A percentile compares a stretch with the other conserved stretches of the same genome.
phyloP scores from a whole-genome alignment of 1,140 invertebrate genomes.

The Bombus polaris region DNA sequence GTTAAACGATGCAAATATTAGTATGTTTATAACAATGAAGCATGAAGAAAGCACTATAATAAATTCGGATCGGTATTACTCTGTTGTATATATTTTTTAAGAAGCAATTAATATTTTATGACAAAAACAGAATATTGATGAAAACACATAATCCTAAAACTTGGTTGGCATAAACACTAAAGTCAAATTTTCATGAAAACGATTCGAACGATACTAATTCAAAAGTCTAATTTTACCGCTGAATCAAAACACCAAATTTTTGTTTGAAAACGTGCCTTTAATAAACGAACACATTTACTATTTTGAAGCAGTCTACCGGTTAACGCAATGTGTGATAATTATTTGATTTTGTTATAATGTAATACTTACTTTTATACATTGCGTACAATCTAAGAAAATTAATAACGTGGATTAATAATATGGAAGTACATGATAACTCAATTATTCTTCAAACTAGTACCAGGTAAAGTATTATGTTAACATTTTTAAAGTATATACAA shows the following conservation, averaged over 20 bases:
- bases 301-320: neutral
- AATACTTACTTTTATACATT: neutral
- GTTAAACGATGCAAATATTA: constrained; percentile 21
- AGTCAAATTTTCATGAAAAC: constrained; percentile 33
- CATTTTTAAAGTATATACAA: neutral
- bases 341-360: neutral
- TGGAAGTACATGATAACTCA: constrained; percentile 54
- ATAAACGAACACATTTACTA: neutral
- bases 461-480: constrained; percentile 34
- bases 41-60: neutral
- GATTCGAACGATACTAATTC: constrained; percentile 26
- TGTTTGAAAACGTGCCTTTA: neutral
- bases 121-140: constrained; percentile 8
- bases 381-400: neutral
- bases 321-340: constrained; percentile 15
- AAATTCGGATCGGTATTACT: neutral
- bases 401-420: constrained; percentile 19
- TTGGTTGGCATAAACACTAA: constrained; percentile 47
- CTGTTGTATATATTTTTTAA: neutral
- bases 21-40: neutral
- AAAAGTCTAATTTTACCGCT: constrained; percentile 37
- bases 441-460: constrained; percentile 28
- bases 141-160: constrained; percentile 35
- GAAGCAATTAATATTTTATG: constrained; percentile 4
- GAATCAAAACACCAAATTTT: constrained; percentile 1